A percentile compares a stretch with the other conserved stretches of the same genome.
Conservation (phyloP, 92 coral and sea anemone genomes). For the Porites cylindrica region DNA sequence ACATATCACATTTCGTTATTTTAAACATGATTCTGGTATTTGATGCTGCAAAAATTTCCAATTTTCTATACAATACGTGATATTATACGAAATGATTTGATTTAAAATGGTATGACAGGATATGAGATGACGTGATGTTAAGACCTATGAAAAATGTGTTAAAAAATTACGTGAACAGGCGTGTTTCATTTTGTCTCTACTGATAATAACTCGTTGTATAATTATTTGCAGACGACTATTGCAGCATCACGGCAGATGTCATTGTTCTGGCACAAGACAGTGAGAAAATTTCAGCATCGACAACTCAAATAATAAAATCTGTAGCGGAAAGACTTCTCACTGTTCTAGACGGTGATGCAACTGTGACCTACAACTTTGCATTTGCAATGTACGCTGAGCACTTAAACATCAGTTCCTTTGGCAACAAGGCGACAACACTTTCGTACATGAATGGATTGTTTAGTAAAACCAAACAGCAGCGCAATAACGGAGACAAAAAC, state of each 20-base stretch:
- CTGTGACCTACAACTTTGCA: neutral
- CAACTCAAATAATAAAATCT: neutral
- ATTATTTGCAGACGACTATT: no score
- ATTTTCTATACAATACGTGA: no score
- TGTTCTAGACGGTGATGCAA: neutral
- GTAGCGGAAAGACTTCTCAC: neutral
- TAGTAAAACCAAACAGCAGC: neutral
- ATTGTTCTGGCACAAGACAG: constrained; percentile 25
- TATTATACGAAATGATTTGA: no score
- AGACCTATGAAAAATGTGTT: no score
- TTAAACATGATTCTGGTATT: no score
- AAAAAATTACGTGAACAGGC: no score
- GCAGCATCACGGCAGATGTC: constrained; percentile 24
- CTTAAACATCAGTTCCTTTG: constrained; percentile 1
- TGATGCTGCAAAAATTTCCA: no score
- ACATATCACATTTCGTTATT: no score
- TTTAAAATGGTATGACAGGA: no score
- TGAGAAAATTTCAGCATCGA: neutral
- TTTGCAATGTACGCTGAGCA: neutral
- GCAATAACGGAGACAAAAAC: neutral
- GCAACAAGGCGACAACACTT: neutral
- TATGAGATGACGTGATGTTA: no score
- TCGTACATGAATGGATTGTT: neutral
- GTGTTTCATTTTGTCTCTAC: no score
- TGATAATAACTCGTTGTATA: no score